phyloP scores from a whole-genome alignment of 2,797 vertebrate species.

The Gastrophryne carolinensis region DNA sequence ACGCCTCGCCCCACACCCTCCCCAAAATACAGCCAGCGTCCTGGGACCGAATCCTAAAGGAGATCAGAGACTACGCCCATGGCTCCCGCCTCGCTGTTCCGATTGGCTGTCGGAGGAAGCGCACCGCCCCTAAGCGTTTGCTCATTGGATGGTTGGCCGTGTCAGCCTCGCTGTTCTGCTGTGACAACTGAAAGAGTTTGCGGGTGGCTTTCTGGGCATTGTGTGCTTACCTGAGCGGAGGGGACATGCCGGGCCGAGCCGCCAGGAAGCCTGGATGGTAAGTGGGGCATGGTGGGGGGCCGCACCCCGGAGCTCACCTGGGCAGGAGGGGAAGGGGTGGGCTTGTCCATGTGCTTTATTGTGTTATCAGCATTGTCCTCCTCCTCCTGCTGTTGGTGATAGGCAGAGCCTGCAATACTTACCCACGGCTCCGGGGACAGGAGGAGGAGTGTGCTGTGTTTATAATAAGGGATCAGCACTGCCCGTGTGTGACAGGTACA shows the following conservation, averaged over 20 bases:
- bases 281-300: background rate
- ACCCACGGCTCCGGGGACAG: too few species aligned
- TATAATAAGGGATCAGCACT: too few species aligned
- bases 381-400: too few species aligned
- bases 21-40: slow-evolving; percentile 10
- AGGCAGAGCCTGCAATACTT: too few species aligned
- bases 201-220: background rate
- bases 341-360: background rate
- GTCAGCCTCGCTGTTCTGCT: slow-evolving; percentile 7
- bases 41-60: background rate
- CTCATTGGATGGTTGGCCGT: background rate
- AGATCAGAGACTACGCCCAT: background rate
- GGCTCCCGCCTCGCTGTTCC: background rate
- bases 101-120: background rate
- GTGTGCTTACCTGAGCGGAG: background rate
- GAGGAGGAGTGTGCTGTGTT: too few species aligned
- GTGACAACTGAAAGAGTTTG: slow-evolving; percentile 44
- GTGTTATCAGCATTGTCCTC: too few species aligned
- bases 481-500: too few species aligned
- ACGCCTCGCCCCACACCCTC: background rate
- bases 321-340: background rate
- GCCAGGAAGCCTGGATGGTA: background rate
- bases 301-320: background rate
- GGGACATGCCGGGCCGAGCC: background rate
- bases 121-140: background rate